These are phyloP conservation scores for Platerodrilus igneus DNA, from an alignment of 2,888 invertebrate species.

Conservation along the genomic window DNA sequence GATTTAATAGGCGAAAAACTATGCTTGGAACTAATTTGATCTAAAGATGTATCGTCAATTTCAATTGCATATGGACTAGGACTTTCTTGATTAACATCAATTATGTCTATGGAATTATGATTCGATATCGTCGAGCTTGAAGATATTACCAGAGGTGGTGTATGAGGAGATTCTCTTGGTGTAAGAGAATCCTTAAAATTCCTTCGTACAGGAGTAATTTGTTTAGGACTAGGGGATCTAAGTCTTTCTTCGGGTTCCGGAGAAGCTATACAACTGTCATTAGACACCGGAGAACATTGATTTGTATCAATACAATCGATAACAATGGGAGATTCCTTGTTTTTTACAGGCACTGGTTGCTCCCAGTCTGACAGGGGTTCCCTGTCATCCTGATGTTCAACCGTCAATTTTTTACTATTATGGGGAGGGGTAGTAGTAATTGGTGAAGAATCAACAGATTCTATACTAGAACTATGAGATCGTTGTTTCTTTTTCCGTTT, in stretches of 20 bases:
- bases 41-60: constrained; percentile 32
- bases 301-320: constrained; percentile 39
- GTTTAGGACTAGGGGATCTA: constrained; percentile 38
- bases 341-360: constrained; percentile 33
- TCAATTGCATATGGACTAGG: constrained; percentile 33
- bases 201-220: constrained; percentile 51
- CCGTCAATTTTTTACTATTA: constrained; percentile 13
- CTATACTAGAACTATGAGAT: constrained; percentile 65
- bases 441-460: constrained; percentile 58
- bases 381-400: constrained; percentile 33
- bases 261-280: constrained; percentile 45
- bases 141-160: constrained; percentile 49
- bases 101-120: constrained; percentile 17
- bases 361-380: constrained; percentile 44
- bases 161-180: constrained; percentile 61
- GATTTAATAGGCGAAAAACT: constrained; percentile 34
- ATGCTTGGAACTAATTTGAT: constrained; percentile 18
- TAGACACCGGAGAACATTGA: constrained; percentile 47
- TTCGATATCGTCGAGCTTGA: constrained; percentile 13
- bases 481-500: constrained; percentile 64
- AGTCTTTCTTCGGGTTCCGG: constrained; percentile 37
- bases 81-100: constrained; percentile 28
- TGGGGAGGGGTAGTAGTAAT: constrained; percentile 53
- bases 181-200: constrained; percentile 30
- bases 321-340: constrained; percentile 19